Evolutionary conservation across 1,140 invertebrate species (phyloP).

Genomic region (Bombus impatiens): DNA sequence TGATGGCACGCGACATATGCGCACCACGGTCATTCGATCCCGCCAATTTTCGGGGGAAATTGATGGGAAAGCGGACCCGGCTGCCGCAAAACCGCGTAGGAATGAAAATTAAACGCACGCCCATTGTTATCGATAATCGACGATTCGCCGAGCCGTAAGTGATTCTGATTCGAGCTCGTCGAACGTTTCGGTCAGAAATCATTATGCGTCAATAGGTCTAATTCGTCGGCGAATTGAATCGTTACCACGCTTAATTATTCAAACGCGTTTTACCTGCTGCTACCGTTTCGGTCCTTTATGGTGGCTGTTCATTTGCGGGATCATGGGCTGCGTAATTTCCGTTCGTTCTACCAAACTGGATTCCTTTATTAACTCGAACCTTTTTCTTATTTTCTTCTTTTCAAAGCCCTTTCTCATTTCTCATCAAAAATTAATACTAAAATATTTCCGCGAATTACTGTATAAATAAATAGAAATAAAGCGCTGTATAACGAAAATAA

Average conservation of each 20-base stretch:
- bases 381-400: too few species aligned
- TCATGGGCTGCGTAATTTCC: too few species aligned
- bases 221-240: constrained; percentile 2
- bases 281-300: not conserved
- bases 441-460: too few species aligned
- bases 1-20: constrained; percentile 32
- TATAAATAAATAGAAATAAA: too few species aligned
- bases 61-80: not conserved
- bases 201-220: constrained; percentile 7
- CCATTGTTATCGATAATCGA: constrained; percentile 15
- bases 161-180: constrained; percentile 23
- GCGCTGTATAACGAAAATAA: too few species aligned
- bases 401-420: too few species aligned
- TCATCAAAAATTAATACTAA: too few species aligned
- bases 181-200: constrained; percentile 33
- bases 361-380: too few species aligned
- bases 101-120: constrained; percentile 24
- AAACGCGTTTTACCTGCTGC: not conserved
- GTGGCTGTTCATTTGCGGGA: too few species aligned
- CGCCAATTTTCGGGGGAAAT: constrained; percentile 15
- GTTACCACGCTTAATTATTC: constrained; percentile 1
- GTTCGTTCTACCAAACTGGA: too few species aligned
- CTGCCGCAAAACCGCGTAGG: too few species aligned
- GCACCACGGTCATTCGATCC: not conserved
- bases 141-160: not conserved